Evolutionary conservation across 2,113 vertebrate genomes (phyloP).

Genomic region (Elachura formosa): DNA sequence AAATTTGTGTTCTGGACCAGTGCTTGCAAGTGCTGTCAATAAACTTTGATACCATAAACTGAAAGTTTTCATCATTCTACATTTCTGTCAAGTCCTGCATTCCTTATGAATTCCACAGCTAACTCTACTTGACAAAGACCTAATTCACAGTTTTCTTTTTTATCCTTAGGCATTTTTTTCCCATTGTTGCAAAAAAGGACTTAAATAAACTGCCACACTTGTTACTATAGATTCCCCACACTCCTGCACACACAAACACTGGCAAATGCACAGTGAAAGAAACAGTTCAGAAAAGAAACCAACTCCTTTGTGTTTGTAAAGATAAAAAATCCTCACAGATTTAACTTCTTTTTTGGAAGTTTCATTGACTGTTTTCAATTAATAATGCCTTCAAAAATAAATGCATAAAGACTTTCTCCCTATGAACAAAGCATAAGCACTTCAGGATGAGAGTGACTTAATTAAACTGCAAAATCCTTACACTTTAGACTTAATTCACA

Average conservation of each 20-base stretch:
- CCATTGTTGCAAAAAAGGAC: neutral
- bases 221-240: neutral
- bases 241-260: neutral
- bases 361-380: neutral
- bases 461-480: neutral
- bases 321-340: neutral
- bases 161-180: neutral
- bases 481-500: neutral
- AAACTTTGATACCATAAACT: neutral
- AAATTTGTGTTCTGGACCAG: neutral
- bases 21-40: neutral
- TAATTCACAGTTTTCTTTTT: neutral
- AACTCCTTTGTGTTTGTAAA: neutral
- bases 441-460: neutral
- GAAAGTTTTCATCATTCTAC: neutral
- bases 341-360: neutral
- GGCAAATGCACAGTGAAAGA: neutral
- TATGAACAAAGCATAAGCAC: neutral
- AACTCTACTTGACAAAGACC: constrained; percentile 16
- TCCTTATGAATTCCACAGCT: neutral
- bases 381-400: neutral
- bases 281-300: neutral
- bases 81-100: neutral
- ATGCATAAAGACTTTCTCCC: neutral
- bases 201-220: neutral